phyloP scores from a whole-genome alignment of 2,113 vertebrate genomes.

The Leptodactylus fuscus region DNA sequence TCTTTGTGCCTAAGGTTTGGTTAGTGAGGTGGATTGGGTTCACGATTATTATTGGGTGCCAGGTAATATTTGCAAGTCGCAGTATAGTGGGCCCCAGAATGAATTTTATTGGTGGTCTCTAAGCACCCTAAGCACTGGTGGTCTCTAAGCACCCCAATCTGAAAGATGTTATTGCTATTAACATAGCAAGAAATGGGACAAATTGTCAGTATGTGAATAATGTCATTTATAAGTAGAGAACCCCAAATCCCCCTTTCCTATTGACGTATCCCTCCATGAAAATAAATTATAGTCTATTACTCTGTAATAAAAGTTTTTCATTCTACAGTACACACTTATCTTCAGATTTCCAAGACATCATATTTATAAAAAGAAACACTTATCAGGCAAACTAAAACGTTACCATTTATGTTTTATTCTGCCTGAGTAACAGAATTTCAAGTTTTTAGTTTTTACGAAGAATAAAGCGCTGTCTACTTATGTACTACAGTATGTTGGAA shows the following conservation, averaged over 20 bases:
- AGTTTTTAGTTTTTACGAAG: not conserved
- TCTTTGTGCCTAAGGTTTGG: too few species aligned
- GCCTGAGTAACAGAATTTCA: not conserved
- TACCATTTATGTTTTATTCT: too few species aligned
- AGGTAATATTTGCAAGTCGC: too few species aligned
- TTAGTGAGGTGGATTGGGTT: too few species aligned
- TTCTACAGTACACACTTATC: not conserved
- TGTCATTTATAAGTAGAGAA: too few species aligned
- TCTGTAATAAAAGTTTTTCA: not conserved
- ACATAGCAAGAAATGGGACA: not conserved
- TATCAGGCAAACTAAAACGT: not conserved
- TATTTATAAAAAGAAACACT: not conserved
- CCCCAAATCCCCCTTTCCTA: not conserved
- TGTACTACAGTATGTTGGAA: not conserved
- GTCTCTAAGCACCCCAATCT: too few species aligned
- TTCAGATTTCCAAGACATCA: not conserved
- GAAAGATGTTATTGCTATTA: too few species aligned
- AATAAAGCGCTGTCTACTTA: not conserved
- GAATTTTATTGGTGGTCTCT: too few species aligned
- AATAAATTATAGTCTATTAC: not conserved
- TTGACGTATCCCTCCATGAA: not conserved
- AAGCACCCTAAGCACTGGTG: too few species aligned
- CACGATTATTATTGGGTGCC: too few species aligned
- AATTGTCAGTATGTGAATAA: too few species aligned
- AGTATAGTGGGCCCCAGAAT: too few species aligned